Evolutionary conservation across 2,888 invertebrate species (phyloP), one percentile per base, ranked within the genome.

Genomic region (Lithophane semibrunnea): DNA sequence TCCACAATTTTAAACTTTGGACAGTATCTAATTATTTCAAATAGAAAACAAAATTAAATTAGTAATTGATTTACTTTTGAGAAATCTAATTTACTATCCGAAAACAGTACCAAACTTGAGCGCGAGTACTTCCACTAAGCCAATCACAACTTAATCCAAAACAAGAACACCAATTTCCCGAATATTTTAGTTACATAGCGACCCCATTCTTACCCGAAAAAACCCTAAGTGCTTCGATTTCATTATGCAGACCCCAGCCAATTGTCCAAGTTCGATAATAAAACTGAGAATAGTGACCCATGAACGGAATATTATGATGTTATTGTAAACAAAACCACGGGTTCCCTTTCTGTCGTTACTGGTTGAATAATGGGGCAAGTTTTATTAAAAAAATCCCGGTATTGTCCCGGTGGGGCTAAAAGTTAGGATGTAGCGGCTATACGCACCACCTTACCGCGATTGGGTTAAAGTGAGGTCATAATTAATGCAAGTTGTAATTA

Each of bases 261-360:
- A 88, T 84, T 81, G 84, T 81, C 77, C 70, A 88, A 88, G 80
- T 88, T 88, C 8, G 70, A 75, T 79, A 86, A 88, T 88, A 88
- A 88, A 88, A 87, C 67, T 56, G 73, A 63, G 47, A 72, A 84
- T 87, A 87, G 88, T 87, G 85, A 80, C 83, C 82, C 87, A 79
- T 81, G 78, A 87, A 85, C 77, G 67, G 65, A 73, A 86, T 78
- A 87, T 80, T 83, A 86, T 88, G 80, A 78, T 88, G 89, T 88
- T 88, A 88, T 88, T 88, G 88, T 88, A 83, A 88, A 88, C 89
- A 88, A 86, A 87, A 84, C 81, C 87, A 73, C 79, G 80, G 77
- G 44, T 67, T 80, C 68, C 56, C 77, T 77, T 77, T 76, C 52
- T 70, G 68, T 71, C 79, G 77, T 82, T 79, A 87, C 77, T 29